Evolutionary conservation across 2,797 vertebrate genomes (phyloP).

Genomic region (Chelidonichthys spinosus): DNA sequence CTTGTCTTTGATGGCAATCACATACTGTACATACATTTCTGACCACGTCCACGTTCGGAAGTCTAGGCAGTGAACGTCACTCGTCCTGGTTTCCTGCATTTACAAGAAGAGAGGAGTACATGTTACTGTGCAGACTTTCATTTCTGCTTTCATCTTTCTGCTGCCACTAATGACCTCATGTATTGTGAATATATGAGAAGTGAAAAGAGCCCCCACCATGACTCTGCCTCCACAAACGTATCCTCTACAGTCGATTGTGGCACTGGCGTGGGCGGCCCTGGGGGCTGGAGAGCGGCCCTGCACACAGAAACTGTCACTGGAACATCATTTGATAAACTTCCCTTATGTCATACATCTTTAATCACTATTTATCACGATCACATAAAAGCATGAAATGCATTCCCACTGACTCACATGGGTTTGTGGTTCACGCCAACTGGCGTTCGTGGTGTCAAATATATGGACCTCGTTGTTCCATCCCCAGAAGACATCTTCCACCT

Average conservation of each 20-base stretch:
- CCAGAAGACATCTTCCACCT: conserved; percentile 92
- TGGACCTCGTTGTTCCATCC: conserved; percentile 98
- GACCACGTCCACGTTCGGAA: conserved; percentile 94
- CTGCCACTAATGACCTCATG: background rate
- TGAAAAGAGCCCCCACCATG: conserved; percentile 84
- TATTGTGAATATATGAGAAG: background rate
- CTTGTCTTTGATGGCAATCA: conserved; percentile 1
- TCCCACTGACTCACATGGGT: conserved; percentile 84
- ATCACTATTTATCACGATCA: background rate
- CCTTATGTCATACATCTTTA: background rate
- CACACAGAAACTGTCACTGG: conserved; percentile 39
- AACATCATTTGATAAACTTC: background rate
- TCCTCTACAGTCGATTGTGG: conserved; percentile 88
- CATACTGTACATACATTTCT: conserved; percentile 90
- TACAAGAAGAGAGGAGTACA: conserved; percentile 7
- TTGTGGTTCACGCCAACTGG: conserved; percentile 88
- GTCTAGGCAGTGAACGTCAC: conserved; percentile 92
- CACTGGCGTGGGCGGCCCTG: conserved; percentile 91
- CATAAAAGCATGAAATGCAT: background rate
- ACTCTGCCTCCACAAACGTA: conserved; percentile 94
- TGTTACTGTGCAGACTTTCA: background rate
- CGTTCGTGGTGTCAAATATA: conserved; percentile 88
- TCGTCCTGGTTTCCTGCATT: conserved; percentile 92
- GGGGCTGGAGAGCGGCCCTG: conserved; percentile 91
- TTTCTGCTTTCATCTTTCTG: background rate